A percentile compares a stretch with the other conserved stretches of the same genome.
These are phyloP conservation scores for Psix sp. DNA, from an alignment of 1,140 invertebrate genomes.

Conservation along the genomic window DNA sequence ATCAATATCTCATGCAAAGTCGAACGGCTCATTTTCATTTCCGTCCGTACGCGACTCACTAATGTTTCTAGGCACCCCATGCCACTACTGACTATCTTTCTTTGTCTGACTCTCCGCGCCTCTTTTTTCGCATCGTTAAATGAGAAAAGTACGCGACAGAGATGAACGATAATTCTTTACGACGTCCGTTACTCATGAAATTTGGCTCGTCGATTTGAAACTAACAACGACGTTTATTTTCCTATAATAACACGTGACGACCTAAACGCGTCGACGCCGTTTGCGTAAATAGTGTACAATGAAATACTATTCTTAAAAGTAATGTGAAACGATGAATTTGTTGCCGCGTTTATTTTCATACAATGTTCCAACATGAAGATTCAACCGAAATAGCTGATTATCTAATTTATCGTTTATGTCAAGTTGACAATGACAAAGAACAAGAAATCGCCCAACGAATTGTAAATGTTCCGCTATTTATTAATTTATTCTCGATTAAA, in stretches of 20 bases:
- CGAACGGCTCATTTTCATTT: constrained; percentile 54
- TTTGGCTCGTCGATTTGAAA: constrained; percentile 49
- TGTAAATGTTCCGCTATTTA: constrained; percentile 42
- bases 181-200: constrained; percentile 55
- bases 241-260: constrained; percentile 47
- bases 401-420: constrained; percentile 1
- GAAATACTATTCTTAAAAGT: constrained; percentile 42
- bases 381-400: constrained; percentile 9
- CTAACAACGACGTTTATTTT: constrained; percentile 58
- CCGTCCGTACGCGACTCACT: constrained; percentile 40
- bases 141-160: constrained; percentile 59
- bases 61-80: constrained; percentile 43
- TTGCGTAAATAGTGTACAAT: constrained; percentile 48
- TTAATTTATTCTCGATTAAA: constrained; percentile 43
- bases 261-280: constrained; percentile 39
- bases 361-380: constrained; percentile 7
- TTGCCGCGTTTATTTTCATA: constrained; percentile 16
- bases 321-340: constrained; percentile 25
- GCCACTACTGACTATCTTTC: constrained; percentile 20
- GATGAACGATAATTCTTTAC: constrained; percentile 60
- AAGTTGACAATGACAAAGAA: constrained; percentile 11
- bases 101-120: constrained; percentile 39
- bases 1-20: constrained; percentile 39
- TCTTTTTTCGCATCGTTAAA: constrained; percentile 62
- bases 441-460: neutral